Conservation (phyloP, 2,888 invertebrate species). For the Hermodice carunculata region DNA sequence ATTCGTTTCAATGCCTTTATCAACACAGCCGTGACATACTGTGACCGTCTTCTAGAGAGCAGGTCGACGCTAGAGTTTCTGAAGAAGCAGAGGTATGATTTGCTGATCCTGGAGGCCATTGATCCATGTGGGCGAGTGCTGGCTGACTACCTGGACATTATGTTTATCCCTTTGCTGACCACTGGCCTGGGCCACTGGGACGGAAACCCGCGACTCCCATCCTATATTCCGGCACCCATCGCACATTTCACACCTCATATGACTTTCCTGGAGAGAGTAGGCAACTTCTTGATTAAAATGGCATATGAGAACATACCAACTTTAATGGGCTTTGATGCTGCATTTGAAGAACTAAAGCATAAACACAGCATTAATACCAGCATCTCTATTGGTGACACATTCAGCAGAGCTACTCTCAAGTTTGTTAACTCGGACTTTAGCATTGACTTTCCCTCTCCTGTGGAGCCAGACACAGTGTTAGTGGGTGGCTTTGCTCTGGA, state of each 20-base stretch:
- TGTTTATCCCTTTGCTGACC: conserved; percentile 37
- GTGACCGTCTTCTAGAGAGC: conserved; percentile 30
- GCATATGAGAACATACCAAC: conserved; percentile 36
- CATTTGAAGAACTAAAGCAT: conserved; percentile 34
- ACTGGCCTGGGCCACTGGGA: conserved; percentile 39
- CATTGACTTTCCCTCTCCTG: conserved; percentile 38
- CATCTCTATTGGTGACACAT: conserved; percentile 32
- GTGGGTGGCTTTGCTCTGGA: conserved; percentile 37
- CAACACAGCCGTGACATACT: conserved; percentile 31
- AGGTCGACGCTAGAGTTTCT: conserved; percentile 13
- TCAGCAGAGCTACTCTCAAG: conserved; percentile 33
- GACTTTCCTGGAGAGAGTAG: conserved; percentile 32
- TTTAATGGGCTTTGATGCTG: conserved; percentile 28
- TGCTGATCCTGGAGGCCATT: conserved; percentile 38
- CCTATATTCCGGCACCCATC: conserved; percentile 38
- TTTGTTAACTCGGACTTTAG: conserved; percentile 42
- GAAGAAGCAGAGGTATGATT: conserved; percentile 27
- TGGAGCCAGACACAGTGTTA: conserved; percentile 40
- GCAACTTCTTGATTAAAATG: conserved; percentile 36
- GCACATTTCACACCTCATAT: conserved; percentile 36
- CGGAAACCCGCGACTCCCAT: conserved; percentile 38
- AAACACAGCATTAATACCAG: conserved; percentile 29
- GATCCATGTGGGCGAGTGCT: conserved; percentile 39
- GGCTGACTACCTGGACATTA: conserved; percentile 38
- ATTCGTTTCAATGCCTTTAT: conserved; percentile 32